These are phyloP conservation scores for Chelonus formosanus DNA, from an alignment of 2,888 invertebrate species.

Conservation along the genomic window DNA sequence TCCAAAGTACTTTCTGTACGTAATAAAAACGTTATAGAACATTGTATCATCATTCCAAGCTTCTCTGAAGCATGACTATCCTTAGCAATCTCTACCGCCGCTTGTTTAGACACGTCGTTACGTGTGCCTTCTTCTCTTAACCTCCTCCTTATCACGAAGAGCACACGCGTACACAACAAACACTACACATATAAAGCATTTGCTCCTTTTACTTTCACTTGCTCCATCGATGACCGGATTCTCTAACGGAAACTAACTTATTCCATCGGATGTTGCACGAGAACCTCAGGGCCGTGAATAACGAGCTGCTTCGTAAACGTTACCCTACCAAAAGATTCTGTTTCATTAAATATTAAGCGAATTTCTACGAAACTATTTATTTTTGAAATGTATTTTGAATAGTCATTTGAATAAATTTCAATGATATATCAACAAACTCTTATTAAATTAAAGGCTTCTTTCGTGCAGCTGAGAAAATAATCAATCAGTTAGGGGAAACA, in stretches of 20 bases:
- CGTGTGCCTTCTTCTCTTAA: constrained; percentile 36
- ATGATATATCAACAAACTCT: too few species aligned
- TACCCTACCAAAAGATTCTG: too few species aligned
- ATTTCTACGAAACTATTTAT: too few species aligned
- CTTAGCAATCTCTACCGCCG: constrained; percentile 50
- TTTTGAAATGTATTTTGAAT: too few species aligned
- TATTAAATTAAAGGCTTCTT: too few species aligned
- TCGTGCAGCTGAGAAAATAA: too few species aligned
- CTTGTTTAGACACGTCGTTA: constrained; percentile 48
- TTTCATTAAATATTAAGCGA: too few species aligned
- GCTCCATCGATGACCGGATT: constrained; percentile 56
- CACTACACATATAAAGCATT: constrained; percentile 7
- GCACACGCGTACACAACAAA: constrained; percentile 29
- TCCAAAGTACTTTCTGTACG: constrained; percentile 11
- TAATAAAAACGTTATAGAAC: constrained; percentile 48
- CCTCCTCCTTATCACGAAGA: constrained; percentile 34
- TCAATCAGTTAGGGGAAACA: too few species aligned
- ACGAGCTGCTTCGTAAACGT: not conserved
- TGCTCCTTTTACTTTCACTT: constrained; percentile 56
- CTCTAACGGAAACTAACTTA: constrained; percentile 42
- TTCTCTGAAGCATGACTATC: constrained; percentile 60
- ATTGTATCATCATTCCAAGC: constrained; percentile 58
- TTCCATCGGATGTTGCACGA: constrained; percentile 38
- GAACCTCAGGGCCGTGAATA: constrained; percentile 15
- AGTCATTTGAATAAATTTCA: too few species aligned